These are phyloP conservation scores for Cataglyphis hispanica DNA, from an alignment of 1,140 invertebrate genomes.

Conservation along the genomic window DNA sequence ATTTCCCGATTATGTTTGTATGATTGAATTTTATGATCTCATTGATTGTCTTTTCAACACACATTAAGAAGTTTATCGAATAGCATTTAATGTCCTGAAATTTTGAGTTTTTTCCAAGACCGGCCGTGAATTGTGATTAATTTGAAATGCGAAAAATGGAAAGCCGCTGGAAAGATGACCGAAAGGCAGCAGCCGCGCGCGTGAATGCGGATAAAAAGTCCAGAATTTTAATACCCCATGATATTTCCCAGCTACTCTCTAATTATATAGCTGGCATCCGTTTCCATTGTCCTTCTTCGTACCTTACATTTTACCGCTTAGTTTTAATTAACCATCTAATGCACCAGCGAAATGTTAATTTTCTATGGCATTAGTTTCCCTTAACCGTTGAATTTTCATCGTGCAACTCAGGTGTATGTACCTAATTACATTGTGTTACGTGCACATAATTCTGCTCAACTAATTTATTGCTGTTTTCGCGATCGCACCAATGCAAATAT, in stretches of 20 bases:
- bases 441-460: neutral
- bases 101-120: neutral
- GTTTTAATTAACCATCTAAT: slow-evolving; percentile 12
- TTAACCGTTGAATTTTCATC: neutral
- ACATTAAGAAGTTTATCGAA: neutral
- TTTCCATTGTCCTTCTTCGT: neutral
- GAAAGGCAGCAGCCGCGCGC: neutral
- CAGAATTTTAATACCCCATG: neutral
- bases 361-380: neutral
- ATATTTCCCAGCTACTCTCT: neutral
- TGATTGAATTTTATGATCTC: slow-evolving; percentile 3
- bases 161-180: neutral
- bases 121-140: slow-evolving; percentile 9
- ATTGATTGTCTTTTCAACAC: neutral
- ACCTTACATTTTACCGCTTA: neutral
- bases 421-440: neutral
- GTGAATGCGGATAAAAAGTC: neutral
- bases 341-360: neutral
- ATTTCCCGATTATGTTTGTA: slow-evolving; percentile 29
- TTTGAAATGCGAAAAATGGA: neutral
- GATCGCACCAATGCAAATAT: neutral
- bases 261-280: neutral
- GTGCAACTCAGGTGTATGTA: neutral
- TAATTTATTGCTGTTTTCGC: no score
- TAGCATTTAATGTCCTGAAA: neutral